Conservation (phyloP, 2,113 vertebrate species). For the Morphnarchus princeps region DNA sequence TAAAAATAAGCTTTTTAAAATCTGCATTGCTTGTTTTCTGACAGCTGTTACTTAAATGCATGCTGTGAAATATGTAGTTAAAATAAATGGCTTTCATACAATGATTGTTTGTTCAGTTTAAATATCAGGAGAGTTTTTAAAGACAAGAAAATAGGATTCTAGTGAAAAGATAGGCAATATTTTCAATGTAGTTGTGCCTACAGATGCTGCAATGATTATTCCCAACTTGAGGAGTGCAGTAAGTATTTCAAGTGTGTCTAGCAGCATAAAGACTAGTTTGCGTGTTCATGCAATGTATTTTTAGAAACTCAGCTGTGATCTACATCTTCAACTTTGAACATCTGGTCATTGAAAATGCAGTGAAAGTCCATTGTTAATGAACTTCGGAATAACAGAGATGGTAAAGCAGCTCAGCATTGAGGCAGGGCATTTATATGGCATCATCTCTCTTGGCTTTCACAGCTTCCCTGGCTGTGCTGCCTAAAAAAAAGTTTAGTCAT, state of each 20-base stretch:
- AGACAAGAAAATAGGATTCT: background rate
- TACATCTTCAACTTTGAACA: background rate
- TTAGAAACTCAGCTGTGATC: conserved; percentile 23
- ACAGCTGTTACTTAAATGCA: background rate
- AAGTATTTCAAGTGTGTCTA: background rate
- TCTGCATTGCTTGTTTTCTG: background rate
- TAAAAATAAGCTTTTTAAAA: background rate
- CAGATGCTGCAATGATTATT: background rate
- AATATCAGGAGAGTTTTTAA: background rate
- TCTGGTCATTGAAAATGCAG: conserved; percentile 3
- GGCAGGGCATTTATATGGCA: background rate
- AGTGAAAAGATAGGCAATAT: background rate
- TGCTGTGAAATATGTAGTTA: background rate
- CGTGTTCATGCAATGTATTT: background rate
- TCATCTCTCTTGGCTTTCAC: background rate
- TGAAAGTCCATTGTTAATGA: background rate
- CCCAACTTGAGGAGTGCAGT: background rate
- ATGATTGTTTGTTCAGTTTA: background rate
- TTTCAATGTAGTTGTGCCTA: background rate
- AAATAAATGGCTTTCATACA: background rate
- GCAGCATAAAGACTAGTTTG: background rate
- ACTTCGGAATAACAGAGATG: background rate
- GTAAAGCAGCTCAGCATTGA: background rate
- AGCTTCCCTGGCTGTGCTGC: background rate
- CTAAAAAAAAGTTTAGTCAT: background rate